These are phyloP conservation scores for Drosophila limbata DNA, from an alignment of 2,888 invertebrate genomes.

Conservation along the genomic window DNA sequence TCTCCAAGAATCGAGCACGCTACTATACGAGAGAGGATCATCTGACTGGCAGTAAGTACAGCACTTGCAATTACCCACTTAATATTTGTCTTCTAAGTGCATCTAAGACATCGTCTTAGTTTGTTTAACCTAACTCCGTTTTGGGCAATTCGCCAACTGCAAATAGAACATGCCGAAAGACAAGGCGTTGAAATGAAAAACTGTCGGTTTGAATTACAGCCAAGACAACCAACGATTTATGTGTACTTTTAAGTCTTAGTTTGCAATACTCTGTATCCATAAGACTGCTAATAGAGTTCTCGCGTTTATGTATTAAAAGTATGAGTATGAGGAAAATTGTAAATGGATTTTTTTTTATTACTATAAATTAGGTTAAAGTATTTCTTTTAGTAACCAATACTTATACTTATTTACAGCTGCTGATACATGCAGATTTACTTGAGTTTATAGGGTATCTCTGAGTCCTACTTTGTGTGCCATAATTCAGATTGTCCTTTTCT, in stretches of 20 bases:
- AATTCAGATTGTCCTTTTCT: not conserved
- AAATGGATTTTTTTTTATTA: not conserved
- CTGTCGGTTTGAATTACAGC: constrained; percentile 34
- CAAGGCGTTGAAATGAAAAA: constrained; percentile 63
- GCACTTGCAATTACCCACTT: constrained; percentile 34
- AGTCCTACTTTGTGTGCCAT: not conserved
- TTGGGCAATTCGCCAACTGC: constrained; percentile 57
- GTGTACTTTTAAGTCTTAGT: constrained; percentile 14
- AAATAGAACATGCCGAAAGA: constrained; percentile 16
- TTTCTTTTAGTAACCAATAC: not conserved
- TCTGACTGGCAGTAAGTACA: constrained; percentile 82
- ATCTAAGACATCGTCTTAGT: constrained; percentile 12
- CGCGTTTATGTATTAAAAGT: not conserved
- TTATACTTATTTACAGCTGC: not conserved
- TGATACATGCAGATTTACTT: not conserved
- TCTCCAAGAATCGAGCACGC: constrained; percentile 89
- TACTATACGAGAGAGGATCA: constrained; percentile 93
- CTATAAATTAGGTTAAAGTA: not conserved
- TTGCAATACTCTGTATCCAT: not conserved
- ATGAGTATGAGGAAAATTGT: not conserved
- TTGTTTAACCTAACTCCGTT: constrained; percentile 30
- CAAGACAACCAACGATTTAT: constrained; percentile 46
- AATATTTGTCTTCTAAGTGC: not conserved
- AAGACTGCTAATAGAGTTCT: not conserved
- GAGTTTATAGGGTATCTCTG: not conserved